Conservation (phyloP, 2,797 vertebrate species). For the Falco naumanni region DNA sequence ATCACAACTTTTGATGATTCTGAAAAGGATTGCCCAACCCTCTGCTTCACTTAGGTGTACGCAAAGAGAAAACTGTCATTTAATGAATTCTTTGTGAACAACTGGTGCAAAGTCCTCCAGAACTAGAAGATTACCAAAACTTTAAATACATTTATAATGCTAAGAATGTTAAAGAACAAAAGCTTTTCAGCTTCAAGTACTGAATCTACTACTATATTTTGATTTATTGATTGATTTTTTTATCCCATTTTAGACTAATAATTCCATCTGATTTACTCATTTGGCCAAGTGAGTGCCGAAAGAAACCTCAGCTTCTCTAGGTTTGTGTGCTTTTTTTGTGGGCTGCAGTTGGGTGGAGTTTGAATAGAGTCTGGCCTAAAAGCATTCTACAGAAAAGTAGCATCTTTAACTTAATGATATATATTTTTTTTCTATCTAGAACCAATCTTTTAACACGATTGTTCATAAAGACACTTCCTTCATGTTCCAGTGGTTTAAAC, state of each 20-base stretch:
- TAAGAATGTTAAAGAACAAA: not conserved
- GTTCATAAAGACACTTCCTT: slow-evolving; percentile 23
- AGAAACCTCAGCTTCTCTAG: not conserved
- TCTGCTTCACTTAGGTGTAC: not conserved
- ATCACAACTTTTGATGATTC: not conserved
- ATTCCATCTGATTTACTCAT: not conserved
- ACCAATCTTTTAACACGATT: not conserved
- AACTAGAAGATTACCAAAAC: not conserved
- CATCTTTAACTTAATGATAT: not conserved
- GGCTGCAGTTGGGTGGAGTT: not conserved
- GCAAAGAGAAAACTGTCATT: not conserved
- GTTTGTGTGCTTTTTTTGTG: not conserved
- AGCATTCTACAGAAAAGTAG: not conserved
- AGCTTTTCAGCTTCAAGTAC: not conserved
- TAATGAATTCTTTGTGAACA: not conserved
- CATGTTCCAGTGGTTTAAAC: slow-evolving; percentile 19
- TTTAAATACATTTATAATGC: not conserved
- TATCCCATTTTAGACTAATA: not conserved
- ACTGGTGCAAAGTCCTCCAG: not conserved
- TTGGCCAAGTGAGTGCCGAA: not conserved
- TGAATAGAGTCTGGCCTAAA: not conserved
- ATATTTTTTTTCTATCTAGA: slow-evolving; percentile 14
- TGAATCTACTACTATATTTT: not conserved
- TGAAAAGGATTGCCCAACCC: not conserved
- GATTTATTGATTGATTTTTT: not conserved